phyloP scores from a whole-genome alignment of 2,888 invertebrate species.

The Caradrina kadenii region DNA sequence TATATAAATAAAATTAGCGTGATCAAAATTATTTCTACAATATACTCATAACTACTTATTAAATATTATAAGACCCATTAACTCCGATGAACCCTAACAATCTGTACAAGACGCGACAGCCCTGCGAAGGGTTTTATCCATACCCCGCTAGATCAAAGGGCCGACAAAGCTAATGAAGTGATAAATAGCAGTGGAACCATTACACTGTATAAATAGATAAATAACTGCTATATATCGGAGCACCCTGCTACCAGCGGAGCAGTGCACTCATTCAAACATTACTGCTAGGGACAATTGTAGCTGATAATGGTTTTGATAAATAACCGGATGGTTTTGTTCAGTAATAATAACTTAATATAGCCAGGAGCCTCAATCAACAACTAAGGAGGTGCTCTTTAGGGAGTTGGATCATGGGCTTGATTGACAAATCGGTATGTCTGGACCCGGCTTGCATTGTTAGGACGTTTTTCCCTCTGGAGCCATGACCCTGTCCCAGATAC shows the following conservation, averaged over 20 bases:
- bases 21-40: too few species aligned
- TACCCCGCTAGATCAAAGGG: conserved; percentile 72
- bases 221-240: conserved; percentile 48
- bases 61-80: too few species aligned
- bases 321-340: background rate
- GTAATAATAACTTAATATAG: conserved; percentile 2
- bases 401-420: too few species aligned
- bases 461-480: too few species aligned
- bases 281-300: background rate
- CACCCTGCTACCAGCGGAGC: conserved; percentile 22
- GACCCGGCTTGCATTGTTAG: too few species aligned
- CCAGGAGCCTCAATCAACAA: background rate
- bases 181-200: conserved; percentile 68
- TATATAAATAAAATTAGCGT: too few species aligned
- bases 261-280: conserved; percentile 27
- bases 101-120: conserved; percentile 38
- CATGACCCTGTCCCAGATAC: too few species aligned
- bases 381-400: too few species aligned
- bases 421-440: too few species aligned
- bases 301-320: background rate
- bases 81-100: background rate
- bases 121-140: conserved; percentile 60
- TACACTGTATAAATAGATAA: conserved; percentile 62
- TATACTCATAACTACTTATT: too few species aligned
- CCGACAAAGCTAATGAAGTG: conserved; percentile 72